A percentile compares a stretch with the other conserved stretches of the same genome.
These are phyloP conservation scores for Characodon lateralis DNA, from an alignment of 2,797 vertebrate genomes.

Conservation along the genomic window DNA sequence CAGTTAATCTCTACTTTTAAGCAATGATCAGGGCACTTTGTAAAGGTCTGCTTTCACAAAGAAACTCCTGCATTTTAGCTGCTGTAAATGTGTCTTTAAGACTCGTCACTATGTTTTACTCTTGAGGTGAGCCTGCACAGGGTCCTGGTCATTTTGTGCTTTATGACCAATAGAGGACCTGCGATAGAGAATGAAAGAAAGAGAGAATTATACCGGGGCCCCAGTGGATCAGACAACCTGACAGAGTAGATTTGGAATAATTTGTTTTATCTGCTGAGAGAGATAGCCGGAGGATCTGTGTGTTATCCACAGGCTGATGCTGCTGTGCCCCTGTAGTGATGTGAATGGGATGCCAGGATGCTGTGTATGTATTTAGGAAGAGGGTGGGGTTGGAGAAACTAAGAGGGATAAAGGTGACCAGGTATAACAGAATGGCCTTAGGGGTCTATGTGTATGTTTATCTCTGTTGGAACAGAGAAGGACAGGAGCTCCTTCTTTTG, in stretches of 20 bases:
- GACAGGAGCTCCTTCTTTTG: constrained; percentile 76
- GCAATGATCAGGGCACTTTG: constrained; percentile 9
- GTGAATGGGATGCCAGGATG: constrained; percentile 35
- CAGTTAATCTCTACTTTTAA: constrained; percentile 2
- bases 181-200: constrained; percentile 22
- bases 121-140: constrained; percentile 51
- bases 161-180: constrained; percentile 36
- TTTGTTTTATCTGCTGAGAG: constrained; percentile 74
- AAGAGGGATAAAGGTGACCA: constrained; percentile 79
- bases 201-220: constrained; percentile 57
- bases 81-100: constrained; percentile 43
- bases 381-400: constrained; percentile 45
- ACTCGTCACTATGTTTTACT: constrained; percentile 59
- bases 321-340: constrained; percentile 23
- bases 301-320: constrained; percentile 62
- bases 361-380: constrained; percentile 44
- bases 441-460: constrained; percentile 52
- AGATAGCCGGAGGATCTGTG: constrained; percentile 65
- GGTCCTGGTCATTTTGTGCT: constrained; percentile 45
- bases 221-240: constrained; percentile 72
- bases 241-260: constrained; percentile 78
- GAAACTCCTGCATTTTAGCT: constrained; percentile 35
- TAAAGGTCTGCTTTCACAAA: constrained; percentile 33
- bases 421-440: constrained; percentile 77
- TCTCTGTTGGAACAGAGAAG: constrained; percentile 57